These are phyloP conservation scores for Protaetia brevitarsis DNA, from an alignment of 1,140 invertebrate genomes.

Conservation along the genomic window DNA sequence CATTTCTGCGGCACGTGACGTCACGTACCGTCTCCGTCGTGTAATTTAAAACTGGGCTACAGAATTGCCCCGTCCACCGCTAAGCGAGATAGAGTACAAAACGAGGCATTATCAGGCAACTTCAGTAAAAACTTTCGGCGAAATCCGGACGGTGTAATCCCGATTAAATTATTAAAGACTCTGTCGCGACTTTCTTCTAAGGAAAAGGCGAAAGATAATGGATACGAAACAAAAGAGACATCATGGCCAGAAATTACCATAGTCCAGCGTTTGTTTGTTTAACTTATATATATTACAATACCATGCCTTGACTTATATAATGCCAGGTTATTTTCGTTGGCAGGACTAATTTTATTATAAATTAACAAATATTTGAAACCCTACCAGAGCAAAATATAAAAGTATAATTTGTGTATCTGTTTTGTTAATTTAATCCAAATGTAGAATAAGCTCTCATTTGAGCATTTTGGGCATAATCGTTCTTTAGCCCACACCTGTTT, in stretches of 20 bases:
- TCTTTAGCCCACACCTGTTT: too few relatives aligned
- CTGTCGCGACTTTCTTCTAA: neutral
- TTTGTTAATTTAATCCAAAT: too few relatives aligned
- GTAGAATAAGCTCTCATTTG: too few relatives aligned
- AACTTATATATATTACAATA: too few relatives aligned
- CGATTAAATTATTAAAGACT: conserved; percentile 13
- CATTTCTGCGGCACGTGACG: conserved; percentile 9
- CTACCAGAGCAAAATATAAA: too few relatives aligned
- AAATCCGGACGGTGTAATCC: neutral
- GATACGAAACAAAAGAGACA: neutral
- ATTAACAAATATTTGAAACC: too few relatives aligned
- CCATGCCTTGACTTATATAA: too few relatives aligned
- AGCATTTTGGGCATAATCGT: too few relatives aligned
- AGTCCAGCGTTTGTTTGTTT: neutral
- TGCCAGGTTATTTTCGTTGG: too few relatives aligned
- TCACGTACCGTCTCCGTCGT: neutral
- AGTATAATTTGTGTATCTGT: too few relatives aligned
- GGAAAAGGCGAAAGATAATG: neutral
- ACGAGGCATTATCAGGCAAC: conserved; percentile 5
- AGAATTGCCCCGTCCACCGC: neutral
- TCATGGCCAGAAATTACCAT: neutral
- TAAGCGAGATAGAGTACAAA: neutral
- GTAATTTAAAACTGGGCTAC: neutral
- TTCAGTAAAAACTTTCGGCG: conserved; percentile 3
- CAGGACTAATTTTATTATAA: too few relatives aligned